These are phyloP conservation scores for Caretta caretta DNA, from an alignment of 2,113 vertebrate species.

Conservation along the genomic window DNA sequence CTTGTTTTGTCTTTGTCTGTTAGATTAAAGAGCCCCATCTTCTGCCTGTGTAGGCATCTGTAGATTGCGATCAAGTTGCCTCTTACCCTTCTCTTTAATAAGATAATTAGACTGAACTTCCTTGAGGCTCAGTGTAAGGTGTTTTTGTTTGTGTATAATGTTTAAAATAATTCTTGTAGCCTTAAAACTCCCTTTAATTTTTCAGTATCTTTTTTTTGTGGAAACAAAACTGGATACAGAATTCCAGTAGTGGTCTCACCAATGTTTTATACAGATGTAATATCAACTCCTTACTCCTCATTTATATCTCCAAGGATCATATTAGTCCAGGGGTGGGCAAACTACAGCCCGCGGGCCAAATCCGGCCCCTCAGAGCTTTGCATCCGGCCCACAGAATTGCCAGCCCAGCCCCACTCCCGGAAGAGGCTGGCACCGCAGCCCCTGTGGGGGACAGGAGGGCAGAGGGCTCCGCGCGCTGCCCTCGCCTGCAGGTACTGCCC, in stretches of 20 bases:
- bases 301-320: not conserved
- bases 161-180: not conserved
- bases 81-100: not conserved
- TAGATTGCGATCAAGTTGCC: not conserved
- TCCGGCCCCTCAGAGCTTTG: too few species aligned
- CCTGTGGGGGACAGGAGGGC: too few species aligned
- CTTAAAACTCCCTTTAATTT: not conserved
- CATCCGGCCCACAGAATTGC: too few species aligned
- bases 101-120: not conserved
- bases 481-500: too few species aligned
- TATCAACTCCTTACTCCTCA: not conserved
- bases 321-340: not conserved
- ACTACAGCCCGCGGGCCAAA: too few species aligned
- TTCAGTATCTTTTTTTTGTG: not conserved
- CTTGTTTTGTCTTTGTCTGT: not conserved
- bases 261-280: not conserved
- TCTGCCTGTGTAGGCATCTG: rapidly evolving
- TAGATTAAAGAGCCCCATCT: not conserved
- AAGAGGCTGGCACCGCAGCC: too few species aligned
- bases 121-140: not conserved
- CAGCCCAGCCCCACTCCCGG: too few species aligned
- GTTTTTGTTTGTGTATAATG: not conserved
- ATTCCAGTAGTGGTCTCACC: not conserved
- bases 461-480: too few species aligned
- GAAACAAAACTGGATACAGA: not conserved